phyloP scores from a whole-genome alignment of 1,140 invertebrate species.

The Gryon sp. region DNA sequence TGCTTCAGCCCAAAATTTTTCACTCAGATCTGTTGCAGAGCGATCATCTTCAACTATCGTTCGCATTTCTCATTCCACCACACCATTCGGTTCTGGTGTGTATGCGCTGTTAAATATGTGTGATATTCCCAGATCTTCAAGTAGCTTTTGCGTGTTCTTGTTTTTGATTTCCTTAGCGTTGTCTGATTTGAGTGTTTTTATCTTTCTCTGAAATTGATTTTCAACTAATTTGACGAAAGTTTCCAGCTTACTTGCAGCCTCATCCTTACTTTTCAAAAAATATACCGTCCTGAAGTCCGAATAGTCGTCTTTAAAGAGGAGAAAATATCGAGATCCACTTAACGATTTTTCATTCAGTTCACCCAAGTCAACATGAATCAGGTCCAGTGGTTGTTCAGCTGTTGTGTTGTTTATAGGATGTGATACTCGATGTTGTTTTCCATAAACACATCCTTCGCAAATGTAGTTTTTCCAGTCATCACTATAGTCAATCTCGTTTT shows the following conservation, averaged over 20 bases:
- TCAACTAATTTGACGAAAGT: conserved; percentile 57
- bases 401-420: conserved; percentile 27
- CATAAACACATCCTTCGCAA: conserved; percentile 32
- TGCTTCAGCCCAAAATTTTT: conserved; percentile 13
- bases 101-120: not conserved
- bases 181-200: conserved; percentile 62
- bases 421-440: conserved; percentile 54
- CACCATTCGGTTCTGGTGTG: not conserved
- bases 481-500: not conserved
- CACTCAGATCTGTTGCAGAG: not conserved
- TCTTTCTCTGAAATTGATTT: conserved; percentile 58
- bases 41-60: not conserved
- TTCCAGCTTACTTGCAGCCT: conserved; percentile 62
- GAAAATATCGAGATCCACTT: conserved; percentile 33
- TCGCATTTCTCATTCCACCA: not conserved
- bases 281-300: conserved; percentile 31
- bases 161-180: conserved; percentile 67
- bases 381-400: conserved; percentile 31
- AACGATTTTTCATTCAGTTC: conserved; percentile 64
- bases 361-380: conserved; percentile 67
- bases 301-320: conserved; percentile 30
- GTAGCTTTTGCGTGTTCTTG: not conserved
- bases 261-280: conserved; percentile 31
- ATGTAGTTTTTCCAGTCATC: not conserved
- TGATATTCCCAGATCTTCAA: not conserved